Conservation (phyloP, 2,797 vertebrate species). For the Protonibea diacanthus region DNA sequence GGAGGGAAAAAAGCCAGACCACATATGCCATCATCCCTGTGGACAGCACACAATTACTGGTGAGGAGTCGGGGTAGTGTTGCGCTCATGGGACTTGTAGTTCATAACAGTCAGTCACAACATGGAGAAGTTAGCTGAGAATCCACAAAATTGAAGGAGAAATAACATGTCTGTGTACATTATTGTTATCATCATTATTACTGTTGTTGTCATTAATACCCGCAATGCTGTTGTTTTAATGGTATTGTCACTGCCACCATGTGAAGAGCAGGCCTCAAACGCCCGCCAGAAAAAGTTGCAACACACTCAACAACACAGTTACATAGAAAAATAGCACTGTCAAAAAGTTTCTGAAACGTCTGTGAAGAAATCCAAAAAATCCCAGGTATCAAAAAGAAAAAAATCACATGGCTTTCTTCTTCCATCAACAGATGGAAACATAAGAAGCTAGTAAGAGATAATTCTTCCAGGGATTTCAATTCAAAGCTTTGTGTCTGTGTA, state of each 20-base stretch:
- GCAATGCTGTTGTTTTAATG: slow-evolving; percentile 72
- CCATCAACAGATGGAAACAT: slow-evolving; percentile 37
- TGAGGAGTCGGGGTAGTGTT: slow-evolving; percentile 69
- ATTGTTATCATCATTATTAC: slow-evolving; percentile 58
- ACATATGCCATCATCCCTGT: slow-evolving; percentile 79
- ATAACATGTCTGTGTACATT: slow-evolving; percentile 78
- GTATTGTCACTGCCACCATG: slow-evolving; percentile 47
- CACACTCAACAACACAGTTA: slow-evolving; percentile 79
- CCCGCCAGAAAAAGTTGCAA: slow-evolving; percentile 65
- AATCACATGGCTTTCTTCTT: slow-evolving; percentile 53
- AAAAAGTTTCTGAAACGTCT: slow-evolving; percentile 80
- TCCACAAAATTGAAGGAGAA: slow-evolving; percentile 77
- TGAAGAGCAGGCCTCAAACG: slow-evolving; percentile 62
- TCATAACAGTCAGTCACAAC: slow-evolving; percentile 85
- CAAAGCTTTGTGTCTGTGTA: slow-evolving; percentile 59
- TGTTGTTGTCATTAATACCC: slow-evolving; percentile 68
- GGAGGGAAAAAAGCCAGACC: slow-evolving; percentile 64
- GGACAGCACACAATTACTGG: slow-evolving; percentile 80
- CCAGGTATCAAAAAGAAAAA: slow-evolving; percentile 69
- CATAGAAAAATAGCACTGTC: slow-evolving; percentile 87
- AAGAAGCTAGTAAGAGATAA: slow-evolving; percentile 55
- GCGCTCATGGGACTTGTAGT: slow-evolving; percentile 76
- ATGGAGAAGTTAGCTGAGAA: slow-evolving; percentile 76
- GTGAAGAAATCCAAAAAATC: slow-evolving; percentile 73
- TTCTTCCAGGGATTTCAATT: slow-evolving; percentile 67